phyloP scores from a whole-genome alignment of 2,888 invertebrate species.

The Azorinus chamasolen region DNA sequence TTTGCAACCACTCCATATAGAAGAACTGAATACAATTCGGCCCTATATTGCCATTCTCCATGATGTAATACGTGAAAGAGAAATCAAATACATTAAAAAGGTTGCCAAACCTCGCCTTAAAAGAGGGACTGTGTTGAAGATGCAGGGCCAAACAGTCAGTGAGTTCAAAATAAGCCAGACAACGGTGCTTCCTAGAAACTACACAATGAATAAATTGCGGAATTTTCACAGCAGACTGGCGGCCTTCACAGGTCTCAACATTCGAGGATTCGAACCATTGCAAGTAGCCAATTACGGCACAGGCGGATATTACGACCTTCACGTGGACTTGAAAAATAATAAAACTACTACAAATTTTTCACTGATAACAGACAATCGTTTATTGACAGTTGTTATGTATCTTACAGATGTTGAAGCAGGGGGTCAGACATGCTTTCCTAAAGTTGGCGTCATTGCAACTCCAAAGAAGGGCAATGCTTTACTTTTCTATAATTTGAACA shows the following conservation, averaged over 20 bases:
- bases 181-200: too few species aligned
- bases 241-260: constrained; percentile 5
- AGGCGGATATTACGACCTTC: constrained; percentile 16
- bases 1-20: constrained; percentile 7
- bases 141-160: constrained; percentile 6
- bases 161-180: constrained; percentile 5
- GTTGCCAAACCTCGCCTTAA: background rate
- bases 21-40: constrained; percentile 9
- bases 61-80: constrained; percentile 1
- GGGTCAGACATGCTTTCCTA: constrained; percentile 8
- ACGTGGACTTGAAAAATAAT: background rate
- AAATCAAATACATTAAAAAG: background rate
- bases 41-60: constrained; percentile 11
- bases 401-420: constrained; percentile 8
- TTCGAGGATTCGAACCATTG: constrained; percentile 8
- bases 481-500: constrained; percentile 9
- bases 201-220: too few species aligned
- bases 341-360: background rate
- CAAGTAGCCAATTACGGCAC: constrained; percentile 22
- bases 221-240: background rate
- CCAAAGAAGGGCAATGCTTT: constrained; percentile 11
- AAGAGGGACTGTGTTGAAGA: constrained; percentile 1
- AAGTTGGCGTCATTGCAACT: constrained; percentile 2
- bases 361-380: constrained; percentile 6
- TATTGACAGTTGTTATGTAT: constrained; percentile 8